Evolutionary conservation across 2,113 vertebrate species (phyloP).

Genomic region (Sclerurus mexicanus): DNA sequence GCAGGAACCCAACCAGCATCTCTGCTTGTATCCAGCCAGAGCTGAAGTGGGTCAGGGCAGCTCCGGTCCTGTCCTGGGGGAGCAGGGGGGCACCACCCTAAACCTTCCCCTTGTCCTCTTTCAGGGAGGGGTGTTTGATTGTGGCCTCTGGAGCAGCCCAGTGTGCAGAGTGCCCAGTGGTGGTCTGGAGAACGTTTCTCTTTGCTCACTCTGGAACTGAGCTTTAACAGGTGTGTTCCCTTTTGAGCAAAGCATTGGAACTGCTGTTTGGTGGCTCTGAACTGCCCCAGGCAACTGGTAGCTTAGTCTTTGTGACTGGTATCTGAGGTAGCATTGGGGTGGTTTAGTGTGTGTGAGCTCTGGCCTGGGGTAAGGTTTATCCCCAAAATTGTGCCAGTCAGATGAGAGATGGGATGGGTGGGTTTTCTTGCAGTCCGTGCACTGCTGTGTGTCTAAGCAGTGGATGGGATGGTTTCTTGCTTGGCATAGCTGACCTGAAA

Average conservation of each 20-base stretch:
- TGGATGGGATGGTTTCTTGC: background rate
- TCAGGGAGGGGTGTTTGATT: background rate
- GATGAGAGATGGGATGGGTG: background rate
- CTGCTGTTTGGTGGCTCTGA: background rate
- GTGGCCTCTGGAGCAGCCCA: background rate
- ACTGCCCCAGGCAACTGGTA: background rate
- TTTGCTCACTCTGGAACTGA: background rate
- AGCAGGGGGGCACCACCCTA: accelerated
- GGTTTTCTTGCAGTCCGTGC: background rate
- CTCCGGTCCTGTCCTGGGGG: background rate
- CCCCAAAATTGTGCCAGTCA: background rate
- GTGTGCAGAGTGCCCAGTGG: background rate
- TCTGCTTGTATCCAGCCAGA: background rate
- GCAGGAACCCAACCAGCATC: background rate
- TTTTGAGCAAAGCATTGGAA: accelerated
- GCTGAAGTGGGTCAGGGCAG: background rate
- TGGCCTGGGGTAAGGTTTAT: background rate
- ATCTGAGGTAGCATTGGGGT: background rate
- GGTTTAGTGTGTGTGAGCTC: background rate
- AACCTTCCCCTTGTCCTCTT: background rate
- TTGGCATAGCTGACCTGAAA: background rate
- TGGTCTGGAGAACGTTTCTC: background rate
- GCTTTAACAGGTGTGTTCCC: background rate
- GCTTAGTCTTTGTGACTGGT: background rate
- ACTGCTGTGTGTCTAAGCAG: background rate